These are phyloP conservation scores for Zenarchopterus dispar DNA, from an alignment of 2,797 vertebrate genomes.

Conservation along the genomic window DNA sequence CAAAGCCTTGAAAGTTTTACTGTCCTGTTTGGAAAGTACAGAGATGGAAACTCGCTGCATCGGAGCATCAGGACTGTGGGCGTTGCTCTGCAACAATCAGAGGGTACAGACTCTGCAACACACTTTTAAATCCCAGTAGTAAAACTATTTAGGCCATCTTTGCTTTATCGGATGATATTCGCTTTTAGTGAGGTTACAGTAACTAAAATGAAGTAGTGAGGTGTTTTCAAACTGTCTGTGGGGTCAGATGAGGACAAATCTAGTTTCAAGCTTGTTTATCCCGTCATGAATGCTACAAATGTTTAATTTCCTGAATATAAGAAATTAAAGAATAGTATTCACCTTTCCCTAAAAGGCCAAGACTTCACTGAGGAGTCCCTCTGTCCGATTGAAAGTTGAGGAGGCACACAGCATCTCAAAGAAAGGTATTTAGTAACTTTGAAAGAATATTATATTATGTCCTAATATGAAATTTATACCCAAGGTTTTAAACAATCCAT, in stretches of 20 bases:
- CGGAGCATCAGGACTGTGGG: conserved; percentile 93
- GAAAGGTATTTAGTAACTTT: conserved; percentile 81
- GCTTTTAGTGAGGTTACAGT: too few relatives aligned
- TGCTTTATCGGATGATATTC: conserved; percentile 13
- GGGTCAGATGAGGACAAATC: too few relatives aligned
- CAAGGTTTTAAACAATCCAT: background rate
- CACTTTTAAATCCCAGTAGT: background rate
- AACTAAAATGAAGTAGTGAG: too few relatives aligned
- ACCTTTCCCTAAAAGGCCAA: conserved; percentile 85
- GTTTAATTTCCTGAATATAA: too few relatives aligned
- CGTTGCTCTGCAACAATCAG: conserved; percentile 92
- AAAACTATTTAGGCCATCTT: conserved; percentile 8
- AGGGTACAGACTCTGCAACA: conserved; percentile 81
- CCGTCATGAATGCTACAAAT: too few relatives aligned
- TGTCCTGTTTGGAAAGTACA: conserved; percentile 86
- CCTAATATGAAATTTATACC: background rate
- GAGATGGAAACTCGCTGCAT: conserved; percentile 82
- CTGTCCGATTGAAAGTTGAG: conserved; percentile 89
- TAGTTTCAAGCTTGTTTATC: too few relatives aligned
- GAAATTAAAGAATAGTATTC: background rate
- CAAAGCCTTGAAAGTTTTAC: conserved; percentile 84
- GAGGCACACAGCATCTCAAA: conserved; percentile 83
- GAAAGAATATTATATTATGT: conserved; percentile 11
- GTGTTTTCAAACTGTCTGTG: too few relatives aligned
- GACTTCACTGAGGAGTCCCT: conserved; percentile 91